phyloP scores from a whole-genome alignment of 2,888 invertebrate genomes.

The Phanerotoma sp. region DNA sequence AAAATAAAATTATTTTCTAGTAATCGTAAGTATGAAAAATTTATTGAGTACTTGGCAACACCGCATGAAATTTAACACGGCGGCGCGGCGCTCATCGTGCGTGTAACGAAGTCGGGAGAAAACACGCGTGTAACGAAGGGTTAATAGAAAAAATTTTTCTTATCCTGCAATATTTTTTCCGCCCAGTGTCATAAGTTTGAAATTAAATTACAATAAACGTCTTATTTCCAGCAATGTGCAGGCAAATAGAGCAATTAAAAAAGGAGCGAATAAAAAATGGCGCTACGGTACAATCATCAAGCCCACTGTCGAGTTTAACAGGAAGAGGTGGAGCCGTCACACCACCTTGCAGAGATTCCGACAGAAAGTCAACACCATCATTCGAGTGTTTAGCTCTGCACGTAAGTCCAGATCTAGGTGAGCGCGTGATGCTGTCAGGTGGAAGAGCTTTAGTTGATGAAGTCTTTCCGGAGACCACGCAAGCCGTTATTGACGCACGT shows the following conservation, averaged over 20 bases:
- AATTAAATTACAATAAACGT: slow-evolving; percentile 1
- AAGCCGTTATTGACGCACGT: slow-evolving; percentile 77
- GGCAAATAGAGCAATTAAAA: slow-evolving; percentile 72
- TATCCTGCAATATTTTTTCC: no score
- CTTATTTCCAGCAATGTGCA: slow-evolving; percentile 67
- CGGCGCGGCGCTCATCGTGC: no score
- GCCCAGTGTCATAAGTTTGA: no score
- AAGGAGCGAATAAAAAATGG: slow-evolving; percentile 69
- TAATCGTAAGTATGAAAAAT: no score
- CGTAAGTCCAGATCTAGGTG: slow-evolving; percentile 79
- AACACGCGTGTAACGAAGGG: no score
- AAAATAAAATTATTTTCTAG: no score
- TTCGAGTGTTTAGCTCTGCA: slow-evolving; percentile 81
- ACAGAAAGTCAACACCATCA: slow-evolving; percentile 51
- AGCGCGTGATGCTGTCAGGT: slow-evolving; percentile 79
- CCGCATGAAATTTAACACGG: no score
- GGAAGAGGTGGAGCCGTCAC: slow-evolving; percentile 33
- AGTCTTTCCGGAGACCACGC: slow-evolving; percentile 74
- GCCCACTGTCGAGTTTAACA: slow-evolving; percentile 43
- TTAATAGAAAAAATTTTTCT: no score
- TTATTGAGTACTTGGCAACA: no score
- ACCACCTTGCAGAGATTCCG: slow-evolving; percentile 38
- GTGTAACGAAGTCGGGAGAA: no score
- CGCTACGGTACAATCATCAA: slow-evolving; percentile 47
- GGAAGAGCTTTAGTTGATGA: slow-evolving; percentile 76